Evolutionary conservation across 2,797 vertebrate species (phyloP).

Genomic region (Alauda arvensis): DNA sequence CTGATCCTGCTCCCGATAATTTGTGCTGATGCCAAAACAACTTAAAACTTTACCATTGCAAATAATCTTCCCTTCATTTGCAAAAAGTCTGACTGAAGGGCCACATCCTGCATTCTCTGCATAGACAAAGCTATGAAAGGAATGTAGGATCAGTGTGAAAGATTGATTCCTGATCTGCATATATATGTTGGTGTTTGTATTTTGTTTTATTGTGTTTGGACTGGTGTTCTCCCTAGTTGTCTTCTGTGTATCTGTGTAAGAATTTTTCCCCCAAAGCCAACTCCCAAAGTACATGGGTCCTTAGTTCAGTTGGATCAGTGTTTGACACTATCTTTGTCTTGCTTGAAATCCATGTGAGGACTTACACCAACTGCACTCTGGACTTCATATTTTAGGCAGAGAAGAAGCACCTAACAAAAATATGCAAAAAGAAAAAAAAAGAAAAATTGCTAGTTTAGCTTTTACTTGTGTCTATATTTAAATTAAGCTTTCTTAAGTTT

Average conservation of each 20-base stretch:
- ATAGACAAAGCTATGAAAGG: slow-evolving; percentile 24
- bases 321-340: slow-evolving; percentile 43
- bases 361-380: slow-evolving; percentile 57
- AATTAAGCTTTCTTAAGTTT: slow-evolving; percentile 65
- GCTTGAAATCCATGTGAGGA: slow-evolving; percentile 46
- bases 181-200: slow-evolving; percentile 42
- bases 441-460: slow-evolving; percentile 41
- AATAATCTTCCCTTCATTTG: slow-evolving; percentile 44
- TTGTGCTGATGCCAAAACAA: slow-evolving; percentile 67
- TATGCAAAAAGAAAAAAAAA: slow-evolving; percentile 57
- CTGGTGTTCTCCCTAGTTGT: slow-evolving; percentile 30
- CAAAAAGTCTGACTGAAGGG: slow-evolving; percentile 29
- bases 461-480: slow-evolving; percentile 61
- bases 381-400: slow-evolving; percentile 64
- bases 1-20: slow-evolving; percentile 51
- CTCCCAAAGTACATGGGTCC: slow-evolving; percentile 52
- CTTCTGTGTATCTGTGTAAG: slow-evolving; percentile 39
- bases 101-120: slow-evolving; percentile 42
- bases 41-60: slow-evolving; percentile 51
- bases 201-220: slow-evolving; percentile 48
- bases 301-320: slow-evolving; percentile 55
- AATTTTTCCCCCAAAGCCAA: slow-evolving; percentile 34
- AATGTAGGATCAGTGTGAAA: slow-evolving; percentile 45
- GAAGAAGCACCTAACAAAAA: slow-evolving; percentile 65
- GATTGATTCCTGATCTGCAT: slow-evolving; percentile 52